A percentile compares a stretch with the other conserved stretches of the same genome.
Conservation (phyloP, 2,113 vertebrate species). For the Gorsachius goisagi region DNA sequence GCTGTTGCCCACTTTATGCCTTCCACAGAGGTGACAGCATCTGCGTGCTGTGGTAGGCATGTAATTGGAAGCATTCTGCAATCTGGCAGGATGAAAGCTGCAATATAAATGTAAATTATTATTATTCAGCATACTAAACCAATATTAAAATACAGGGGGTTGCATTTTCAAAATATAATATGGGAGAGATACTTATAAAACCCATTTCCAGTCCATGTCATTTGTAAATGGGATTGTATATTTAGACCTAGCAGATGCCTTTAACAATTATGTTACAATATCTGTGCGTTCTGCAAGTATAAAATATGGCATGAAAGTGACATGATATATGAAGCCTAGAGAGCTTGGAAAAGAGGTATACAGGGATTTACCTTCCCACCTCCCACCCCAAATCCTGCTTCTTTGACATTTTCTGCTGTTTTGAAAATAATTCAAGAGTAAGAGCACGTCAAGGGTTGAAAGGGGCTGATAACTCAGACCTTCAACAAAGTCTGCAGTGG, state of each 20-base stretch:
- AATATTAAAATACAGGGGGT: neutral
- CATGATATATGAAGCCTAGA: neutral
- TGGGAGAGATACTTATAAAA: neutral
- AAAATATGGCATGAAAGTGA: neutral
- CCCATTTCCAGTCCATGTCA: neutral
- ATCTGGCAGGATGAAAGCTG: neutral
- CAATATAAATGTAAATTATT: slow-evolving; percentile 30
- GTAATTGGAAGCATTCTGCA: neutral
- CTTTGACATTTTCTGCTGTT: neutral
- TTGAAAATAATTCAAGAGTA: neutral
- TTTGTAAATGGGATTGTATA: neutral
- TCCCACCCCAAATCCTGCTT: neutral
- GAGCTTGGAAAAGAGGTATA: neutral
- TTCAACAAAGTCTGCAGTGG: neutral
- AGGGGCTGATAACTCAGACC: neutral
- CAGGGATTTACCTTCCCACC: neutral
- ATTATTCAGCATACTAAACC: neutral
- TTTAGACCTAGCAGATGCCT: neutral
- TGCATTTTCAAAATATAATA: neutral
- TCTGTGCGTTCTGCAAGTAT: neutral
- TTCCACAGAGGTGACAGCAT: neutral
- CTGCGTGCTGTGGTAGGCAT: neutral
- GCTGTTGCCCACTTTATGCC: neutral
- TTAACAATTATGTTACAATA: neutral
- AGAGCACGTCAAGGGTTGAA: neutral